Percentiles rank a stretch among this genome's conserved stretches.
phyloP scores from a whole-genome alignment of 2,888 invertebrate species.

The Leucania comma region DNA sequence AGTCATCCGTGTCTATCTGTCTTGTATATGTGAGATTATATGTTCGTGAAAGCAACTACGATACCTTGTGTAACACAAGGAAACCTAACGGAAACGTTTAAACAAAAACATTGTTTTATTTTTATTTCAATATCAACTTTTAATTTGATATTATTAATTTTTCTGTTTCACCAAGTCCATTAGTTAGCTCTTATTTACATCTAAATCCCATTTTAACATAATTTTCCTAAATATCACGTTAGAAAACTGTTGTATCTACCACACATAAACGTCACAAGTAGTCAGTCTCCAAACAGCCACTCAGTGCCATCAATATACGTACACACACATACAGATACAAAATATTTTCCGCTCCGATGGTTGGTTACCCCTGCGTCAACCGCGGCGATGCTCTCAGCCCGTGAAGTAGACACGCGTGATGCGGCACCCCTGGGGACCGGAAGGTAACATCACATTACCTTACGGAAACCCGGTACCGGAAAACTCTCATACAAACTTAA shows the following conservation, averaged over 20 bases:
- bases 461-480: slow-evolving; percentile 50
- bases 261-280: slow-evolving; percentile 14
- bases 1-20: too few species aligned
- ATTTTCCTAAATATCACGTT: too few species aligned
- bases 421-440: slow-evolving; percentile 57
- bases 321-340: slow-evolving; percentile 33
- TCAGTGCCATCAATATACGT: slow-evolving; percentile 44
- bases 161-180: too few species aligned
- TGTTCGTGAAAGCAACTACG: too few species aligned
- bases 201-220: too few species aligned
- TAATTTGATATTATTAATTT: too few species aligned
- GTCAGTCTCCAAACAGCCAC: slow-evolving; percentile 30
- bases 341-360: slow-evolving; percentile 51
- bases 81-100: too few species aligned
- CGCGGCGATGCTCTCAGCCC: slow-evolving; percentile 51
- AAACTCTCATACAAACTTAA: slow-evolving; percentile 60
- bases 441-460: slow-evolving; percentile 64
- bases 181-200: too few species aligned
- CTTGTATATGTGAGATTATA: too few species aligned
- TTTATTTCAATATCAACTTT: too few species aligned
- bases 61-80: too few species aligned
- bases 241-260: neutral
- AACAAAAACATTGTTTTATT: too few species aligned
- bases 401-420: slow-evolving; percentile 60
- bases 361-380: slow-evolving; percentile 60